A percentile compares a stretch with the other conserved stretches of the same genome.
These are phyloP conservation scores for Toxonevra muliebris DNA, from an alignment of 2,888 invertebrate genomes.

Conservation along the genomic window DNA sequence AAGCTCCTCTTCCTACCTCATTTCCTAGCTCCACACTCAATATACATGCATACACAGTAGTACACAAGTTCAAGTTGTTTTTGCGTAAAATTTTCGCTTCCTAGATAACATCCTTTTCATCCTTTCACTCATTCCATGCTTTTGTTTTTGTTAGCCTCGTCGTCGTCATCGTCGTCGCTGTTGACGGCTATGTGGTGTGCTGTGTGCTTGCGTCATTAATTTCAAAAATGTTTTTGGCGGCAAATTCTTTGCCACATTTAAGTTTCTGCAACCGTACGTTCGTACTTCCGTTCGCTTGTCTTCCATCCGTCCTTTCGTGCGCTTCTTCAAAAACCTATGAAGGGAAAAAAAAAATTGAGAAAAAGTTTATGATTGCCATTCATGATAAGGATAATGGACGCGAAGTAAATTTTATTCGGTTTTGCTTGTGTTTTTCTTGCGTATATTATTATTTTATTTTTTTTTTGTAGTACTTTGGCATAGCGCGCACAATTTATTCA, in stretches of 20 bases:
- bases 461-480: conserved; percentile 14
- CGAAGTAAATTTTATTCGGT: conserved; percentile 14
- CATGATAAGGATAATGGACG: conserved; percentile 32
- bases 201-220: conserved; percentile 33
- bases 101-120: conserved; percentile 1
- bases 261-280: conserved; percentile 17
- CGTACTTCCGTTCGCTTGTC: conserved; percentile 8
- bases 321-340: too few species aligned
- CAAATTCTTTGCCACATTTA: conserved; percentile 28
- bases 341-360: too few species aligned
- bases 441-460: conserved; percentile 7
- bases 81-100: too few species aligned
- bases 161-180: conserved; percentile 42
- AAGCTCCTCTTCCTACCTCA: too few species aligned
- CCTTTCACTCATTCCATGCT: conserved; percentile 30
- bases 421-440: conserved; percentile 8
- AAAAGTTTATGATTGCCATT: conserved; percentile 33
- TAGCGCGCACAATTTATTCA: conserved; percentile 53
- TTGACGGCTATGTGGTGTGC: conserved; percentile 21
- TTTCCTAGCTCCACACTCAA: too few species aligned
- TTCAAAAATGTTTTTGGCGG: conserved; percentile 35
- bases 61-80: too few species aligned
- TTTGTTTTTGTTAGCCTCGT: conserved; percentile 35
- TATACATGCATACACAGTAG: too few species aligned
- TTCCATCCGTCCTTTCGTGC: background rate